Evolutionary conservation across 2,113 vertebrate genomes (phyloP), one percentile per base, ranked within the genome.

Genomic region (Malurus elegans): DNA sequence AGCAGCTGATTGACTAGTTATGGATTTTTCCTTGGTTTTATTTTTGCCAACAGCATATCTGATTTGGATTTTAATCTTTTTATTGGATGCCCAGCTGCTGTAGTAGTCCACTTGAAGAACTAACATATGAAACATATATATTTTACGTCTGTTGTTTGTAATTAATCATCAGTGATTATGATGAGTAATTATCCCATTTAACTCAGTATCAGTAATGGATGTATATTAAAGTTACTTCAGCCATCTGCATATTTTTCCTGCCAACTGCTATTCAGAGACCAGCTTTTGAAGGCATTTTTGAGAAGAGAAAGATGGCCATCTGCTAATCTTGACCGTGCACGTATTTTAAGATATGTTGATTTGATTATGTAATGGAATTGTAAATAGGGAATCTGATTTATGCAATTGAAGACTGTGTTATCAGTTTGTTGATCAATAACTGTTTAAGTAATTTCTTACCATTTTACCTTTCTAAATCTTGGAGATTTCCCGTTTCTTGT

Each of bases 221-320:
- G 6, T 69, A 83, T 74, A 62, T 94, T 88, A 58, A 88, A 86
- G 32, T 83, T 88, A 80, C 42, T 90, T 95, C 86, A 90, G 67
- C 92, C 91, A 88, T 90, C 88, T 92, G 92, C 51, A 60, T 90
- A 54, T 73, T 92, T 96, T 88, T 61, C n/a, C 48, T 96, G 82
- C 86, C 79, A 90, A 80, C 56, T 83, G 20, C 82, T 95, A 80
- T 78, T 88, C 86, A 85, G 61, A 93, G 53, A 87, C 17, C 11
- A 70, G 58, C 34, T 86, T 96, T 92, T 76, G 62, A 76, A 79
- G 71, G 62, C 32, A 79, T 87, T 85, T 88, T 92, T 80, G 62
- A 93, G 67, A 18, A 47, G 47, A 83, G 79, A 72, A 93, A 44
- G 26, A 64, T 92, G 51, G 34, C 79, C 88, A 93, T 95, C 91